Evolutionary conservation across 2,888 invertebrate genomes (phyloP), one percentile per base, ranked within the genome.

Genomic region (Leptarthrus brevirostris): DNA sequence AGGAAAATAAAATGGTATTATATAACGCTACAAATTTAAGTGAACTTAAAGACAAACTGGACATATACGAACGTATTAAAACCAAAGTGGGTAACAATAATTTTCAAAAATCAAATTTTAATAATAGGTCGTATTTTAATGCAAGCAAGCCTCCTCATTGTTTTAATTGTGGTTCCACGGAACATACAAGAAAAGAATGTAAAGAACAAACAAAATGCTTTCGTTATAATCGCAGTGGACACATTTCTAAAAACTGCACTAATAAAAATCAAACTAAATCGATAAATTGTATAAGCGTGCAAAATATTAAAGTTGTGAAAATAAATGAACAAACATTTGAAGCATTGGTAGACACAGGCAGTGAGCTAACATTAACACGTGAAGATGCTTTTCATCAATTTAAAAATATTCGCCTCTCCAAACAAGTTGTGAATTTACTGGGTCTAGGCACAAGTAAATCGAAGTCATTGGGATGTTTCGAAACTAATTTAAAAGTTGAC

Each of bases 121-220:
- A 18, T 16, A 4, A 2, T 8, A 53, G n/a, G 10, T 12, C 12
- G n/a, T n/a, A n/a, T n/a, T n/a, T n/a, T 1, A n/a, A 56, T 12
- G 6, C 5, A 1, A 14, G n/a, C n/a, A n/a, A 30, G 2, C 14
- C 24, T 6, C 2, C 20, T 6, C 34, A 53, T 22, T 70, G 70
- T 22, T 70, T 53, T 22, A 70, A 70, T 53, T 70, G 70, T 18
- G 53, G 53, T 30, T 34, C 52, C 10, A 22, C 6, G 26, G 70
- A 36, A 1, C 36, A 70, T 22, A 70, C 6, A 24, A 20, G 30
- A 22, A 70, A 70, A 14, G 34, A 36, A 3, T 70, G 53, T 14
- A 20, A 53, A 36, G 52, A 3, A 2, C 30, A 34, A 34, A 53
- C 70, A 16, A 70, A 53, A 20, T 36, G 53, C 20, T 70, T 53